Evolutionary conservation across 2,888 invertebrate species (phyloP), one percentile per base, ranked within the genome.

Genomic region (Eubasilissa splendida): DNA sequence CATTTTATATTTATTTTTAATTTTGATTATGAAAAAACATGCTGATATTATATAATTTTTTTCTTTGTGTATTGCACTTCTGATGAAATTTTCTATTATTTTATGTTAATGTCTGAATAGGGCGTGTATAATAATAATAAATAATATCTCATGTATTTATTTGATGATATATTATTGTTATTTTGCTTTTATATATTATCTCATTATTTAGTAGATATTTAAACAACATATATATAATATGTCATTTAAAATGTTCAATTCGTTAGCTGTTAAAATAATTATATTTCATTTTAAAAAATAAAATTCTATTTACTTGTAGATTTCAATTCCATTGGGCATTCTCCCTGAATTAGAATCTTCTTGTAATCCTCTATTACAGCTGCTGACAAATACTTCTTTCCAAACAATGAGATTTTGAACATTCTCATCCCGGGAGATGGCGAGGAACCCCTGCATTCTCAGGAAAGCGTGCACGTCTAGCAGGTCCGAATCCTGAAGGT

Each of bases 391-490:
- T 31, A 96, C 93, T 88, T 95, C 94, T 85, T 92, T 93, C 96
- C 96, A 96, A 56, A 95, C 88, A 11, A 96, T 93, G 76, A 96
- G 88, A 84, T 94, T 94, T 42, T 94, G 93, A 0, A 96, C 89
- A 54, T 93, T 92, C 85, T 93, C 94, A 0, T 91, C 91, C 74
- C 89, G 89, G 12, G 94, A 92, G 31, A 96, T 88, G 86, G 93
- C 92, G 58, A 96, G 90, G 76, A 97, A 88, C 4, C 96, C 95
- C 85, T 95, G 94, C 83, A 95, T 91, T 84, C 93, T 92, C 79
- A 96, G 90, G 87, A 93, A 96, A 31, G 94, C 92, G 86, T 95
- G 93, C 1, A 97, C 91, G 86, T 96, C 95, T 66, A 93, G 90
- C 76, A 96, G 90, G 87, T 96, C 95, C 80, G 93, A 93, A 76